These are phyloP conservation scores for Conopomorpha cramerella DNA, from an alignment of 1,140 invertebrate species.

Conservation along the genomic window DNA sequence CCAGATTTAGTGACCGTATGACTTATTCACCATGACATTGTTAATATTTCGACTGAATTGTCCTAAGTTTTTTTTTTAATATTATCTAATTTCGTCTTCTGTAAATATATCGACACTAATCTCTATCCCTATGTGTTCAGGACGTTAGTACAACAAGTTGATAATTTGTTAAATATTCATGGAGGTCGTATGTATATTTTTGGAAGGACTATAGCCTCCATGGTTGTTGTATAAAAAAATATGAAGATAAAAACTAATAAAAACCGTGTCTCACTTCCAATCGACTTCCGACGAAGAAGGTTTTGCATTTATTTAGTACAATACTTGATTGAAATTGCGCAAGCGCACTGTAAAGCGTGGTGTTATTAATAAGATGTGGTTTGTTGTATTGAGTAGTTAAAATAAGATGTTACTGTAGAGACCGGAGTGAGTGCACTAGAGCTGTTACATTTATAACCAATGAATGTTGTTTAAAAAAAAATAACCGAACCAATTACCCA, in stretches of 20 bases:
- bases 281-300: not conserved
- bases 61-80: not conserved
- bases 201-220: not conserved
- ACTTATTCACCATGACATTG: too few relatives aligned
- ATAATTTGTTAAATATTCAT: constrained; percentile 3
- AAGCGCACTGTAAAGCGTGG: too few relatives aligned
- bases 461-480: too few relatives aligned
- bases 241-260: not conserved
- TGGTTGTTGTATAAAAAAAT: not conserved
- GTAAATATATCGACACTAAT: not conserved
- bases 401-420: too few relatives aligned
- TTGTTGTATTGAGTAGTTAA: too few relatives aligned
- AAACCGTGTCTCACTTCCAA: not conserved
- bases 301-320: not conserved
- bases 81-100: not conserved
- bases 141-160: constrained; percentile 4
- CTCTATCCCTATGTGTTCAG: constrained; percentile 1
- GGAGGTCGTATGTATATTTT: not conserved
- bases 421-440: too few relatives aligned
- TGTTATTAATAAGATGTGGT: too few relatives aligned
- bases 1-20: too few relatives aligned
- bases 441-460: too few relatives aligned
- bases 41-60: too few relatives aligned
- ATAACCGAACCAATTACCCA: too few relatives aligned
- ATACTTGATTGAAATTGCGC: not conserved